These are phyloP conservation scores for Istiophorus platypterus DNA, from an alignment of 2,113 vertebrate genomes.

Conservation along the genomic window DNA sequence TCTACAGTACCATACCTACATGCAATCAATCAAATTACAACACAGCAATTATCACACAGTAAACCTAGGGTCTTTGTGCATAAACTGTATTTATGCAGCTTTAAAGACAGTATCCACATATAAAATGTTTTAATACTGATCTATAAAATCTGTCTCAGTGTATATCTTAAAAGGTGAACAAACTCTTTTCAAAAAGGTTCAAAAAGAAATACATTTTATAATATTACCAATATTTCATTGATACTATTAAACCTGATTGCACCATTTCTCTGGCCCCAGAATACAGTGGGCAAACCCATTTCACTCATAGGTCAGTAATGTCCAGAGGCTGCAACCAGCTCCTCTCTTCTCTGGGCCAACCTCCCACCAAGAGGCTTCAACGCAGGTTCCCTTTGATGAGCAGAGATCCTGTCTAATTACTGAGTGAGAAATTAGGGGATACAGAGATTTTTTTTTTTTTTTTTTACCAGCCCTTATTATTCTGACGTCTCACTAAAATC, in stretches of 20 bases:
- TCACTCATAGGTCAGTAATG: slow-evolving; percentile 14
- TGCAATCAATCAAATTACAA: not conserved
- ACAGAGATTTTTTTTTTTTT: slow-evolving; percentile 9
- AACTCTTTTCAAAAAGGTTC: not conserved
- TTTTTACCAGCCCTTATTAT: slow-evolving; percentile 55
- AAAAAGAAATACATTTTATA: not conserved
- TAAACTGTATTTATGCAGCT: not conserved
- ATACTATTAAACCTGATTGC: not conserved
- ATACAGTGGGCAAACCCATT: slow-evolving; percentile 7
- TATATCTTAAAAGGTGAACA: not conserved
- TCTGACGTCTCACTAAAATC: slow-evolving; percentile 68
- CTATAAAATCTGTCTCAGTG: no score
- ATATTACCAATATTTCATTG: not conserved
- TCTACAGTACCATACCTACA: not conserved
- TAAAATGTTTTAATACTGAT: not conserved
- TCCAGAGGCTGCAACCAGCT: slow-evolving; percentile 40
- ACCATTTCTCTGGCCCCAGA: not conserved
- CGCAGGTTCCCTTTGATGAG: slow-evolving; percentile 64
- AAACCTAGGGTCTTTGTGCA: not conserved
- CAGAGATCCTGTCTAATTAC: slow-evolving; percentile 68
- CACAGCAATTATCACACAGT: not conserved
- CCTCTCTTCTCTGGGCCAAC: slow-evolving; percentile 30
- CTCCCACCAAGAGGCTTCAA: slow-evolving; percentile 44
- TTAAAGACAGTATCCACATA: not conserved
- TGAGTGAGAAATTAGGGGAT: slow-evolving; percentile 54